Percentiles rank a stretch among this genome's conserved stretches.
These are phyloP conservation scores for Musca vetustissima DNA, from an alignment of 1,140 invertebrate genomes.

Conservation along the genomic window DNA sequence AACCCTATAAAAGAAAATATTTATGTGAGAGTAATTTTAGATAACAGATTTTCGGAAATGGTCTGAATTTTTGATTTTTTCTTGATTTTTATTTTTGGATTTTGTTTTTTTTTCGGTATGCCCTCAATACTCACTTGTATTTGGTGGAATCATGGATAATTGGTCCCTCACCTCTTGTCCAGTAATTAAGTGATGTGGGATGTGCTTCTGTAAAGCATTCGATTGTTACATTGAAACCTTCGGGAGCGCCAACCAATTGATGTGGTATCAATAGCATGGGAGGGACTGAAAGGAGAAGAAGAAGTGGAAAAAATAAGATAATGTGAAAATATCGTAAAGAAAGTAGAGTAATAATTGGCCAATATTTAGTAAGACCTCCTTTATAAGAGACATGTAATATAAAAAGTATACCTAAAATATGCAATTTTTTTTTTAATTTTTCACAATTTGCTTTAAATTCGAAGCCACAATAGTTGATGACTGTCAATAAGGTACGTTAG, in stretches of 20 bases:
- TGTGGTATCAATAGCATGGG: constrained; percentile 55
- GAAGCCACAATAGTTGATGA: too few relatives aligned
- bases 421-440: too few relatives aligned
- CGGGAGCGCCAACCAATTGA: constrained; percentile 72
- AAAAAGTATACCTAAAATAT: too few relatives aligned
- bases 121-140: constrained; percentile 63
- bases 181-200: constrained; percentile 88
- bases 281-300: constrained; percentile 39
- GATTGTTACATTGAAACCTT: constrained; percentile 78
- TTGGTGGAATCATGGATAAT: constrained; percentile 87
- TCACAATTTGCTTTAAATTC: too few relatives aligned
- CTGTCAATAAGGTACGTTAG: too few relatives aligned
- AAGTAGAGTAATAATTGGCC: too few relatives aligned
- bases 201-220: constrained; percentile 90
- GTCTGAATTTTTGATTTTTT: too few relatives aligned
- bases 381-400: too few relatives aligned
- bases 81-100: neutral
- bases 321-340: too few relatives aligned
- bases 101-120: neutral
- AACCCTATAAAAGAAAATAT: too few relatives aligned
- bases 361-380: too few relatives aligned
- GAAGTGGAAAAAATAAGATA: neutral
- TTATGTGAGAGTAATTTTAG: too few relatives aligned
- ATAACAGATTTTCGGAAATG: neutral
- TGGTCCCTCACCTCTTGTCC: constrained; percentile 82